Base-by-base conservation (phyloP, 2,113 vertebrate species). In the Thomomys bottae region DNA sequence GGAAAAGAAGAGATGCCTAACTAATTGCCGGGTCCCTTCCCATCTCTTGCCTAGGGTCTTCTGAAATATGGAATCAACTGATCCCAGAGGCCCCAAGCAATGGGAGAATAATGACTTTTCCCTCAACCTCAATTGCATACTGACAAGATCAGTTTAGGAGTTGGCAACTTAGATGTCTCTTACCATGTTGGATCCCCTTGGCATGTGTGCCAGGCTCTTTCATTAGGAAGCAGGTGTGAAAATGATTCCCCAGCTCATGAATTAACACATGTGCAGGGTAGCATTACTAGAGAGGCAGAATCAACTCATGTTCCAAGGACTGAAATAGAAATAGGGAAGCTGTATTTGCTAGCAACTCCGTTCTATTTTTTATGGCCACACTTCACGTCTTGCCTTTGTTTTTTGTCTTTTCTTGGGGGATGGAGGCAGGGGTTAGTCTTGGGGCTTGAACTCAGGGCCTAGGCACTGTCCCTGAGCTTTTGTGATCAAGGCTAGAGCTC, bases 1-100 rank as follows among this genome's bases (percentile, higher is more conserved):
- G 84, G 34, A 40, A 87, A 84, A 66, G 32, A 83, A 80, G 64
- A 84, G 54, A 84, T 80, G 59, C 63, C 72, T 80, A 84, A 92
- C 88, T 90, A 92, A 89, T 72, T 70, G 21, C 59, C n/a, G n/a
- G 68, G 24, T 70, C 59, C 45, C 14, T 21, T 76, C 40, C 72
- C 90, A n/a, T 66, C 42, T 84, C 20, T 94, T 90, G 24, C 73
- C 36, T 88, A 84, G 12, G 32, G 21, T 84, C 12, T 70, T 76
- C 21, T 76, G 86, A 95, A 90, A 83, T 92, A 79, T 63, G 94
- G 86, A 93, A 80, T 88, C 88, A 88, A 89, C 75, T 83, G 86
- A 95, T 93, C 91, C 75, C 75, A 86, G 75, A 90, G 92, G 42
- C 26, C 71, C 76, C n/a, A n/a, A 63, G 79, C 90, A 32, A 90